These are phyloP conservation scores for Brachyalestes nurse DNA, from an alignment of 2,797 vertebrate species.

Conservation along the genomic window DNA sequence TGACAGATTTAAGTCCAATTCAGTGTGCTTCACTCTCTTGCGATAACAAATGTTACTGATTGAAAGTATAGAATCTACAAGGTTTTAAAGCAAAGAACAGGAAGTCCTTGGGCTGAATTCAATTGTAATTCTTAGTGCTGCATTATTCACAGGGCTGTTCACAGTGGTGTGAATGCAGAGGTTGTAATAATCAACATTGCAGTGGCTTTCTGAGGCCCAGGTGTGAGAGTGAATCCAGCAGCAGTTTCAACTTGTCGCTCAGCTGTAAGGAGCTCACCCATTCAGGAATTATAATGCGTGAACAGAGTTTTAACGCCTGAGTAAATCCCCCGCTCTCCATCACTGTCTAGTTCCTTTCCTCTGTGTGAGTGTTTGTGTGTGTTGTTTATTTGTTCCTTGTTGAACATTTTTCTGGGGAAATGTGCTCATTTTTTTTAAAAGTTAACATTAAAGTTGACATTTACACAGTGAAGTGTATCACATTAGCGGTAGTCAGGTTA, in stretches of 20 bases:
- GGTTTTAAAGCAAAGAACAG: background rate
- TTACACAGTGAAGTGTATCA: too few species aligned
- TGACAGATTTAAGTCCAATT: background rate
- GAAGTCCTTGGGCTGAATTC: background rate
- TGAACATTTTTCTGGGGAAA: background rate
- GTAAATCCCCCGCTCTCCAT: constrained; percentile 50
- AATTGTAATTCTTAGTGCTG: background rate
- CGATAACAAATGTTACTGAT: background rate
- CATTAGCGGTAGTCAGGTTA: too few species aligned
- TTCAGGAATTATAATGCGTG: constrained; percentile 50
- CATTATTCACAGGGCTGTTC: background rate
- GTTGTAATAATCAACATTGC: constrained; percentile 9
- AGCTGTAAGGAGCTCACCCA: constrained; percentile 41
- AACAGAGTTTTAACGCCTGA: constrained; percentile 61
- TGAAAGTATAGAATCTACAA: background rate
- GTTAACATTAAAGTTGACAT: too few species aligned
- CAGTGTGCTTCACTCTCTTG: too few species aligned
- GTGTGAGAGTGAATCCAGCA: constrained; percentile 45
- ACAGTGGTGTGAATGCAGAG: constrained; percentile 15
- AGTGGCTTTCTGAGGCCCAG: constrained; percentile 39
- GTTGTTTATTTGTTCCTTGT: background rate
- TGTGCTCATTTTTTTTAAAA: background rate
- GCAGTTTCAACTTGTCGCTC: constrained; percentile 37
- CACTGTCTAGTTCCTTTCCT: background rate
- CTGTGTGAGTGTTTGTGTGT: constrained; percentile 7